Evolutionary conservation across 2,888 invertebrate species (phyloP).

Genomic region (Nymphalis urticae): DNA sequence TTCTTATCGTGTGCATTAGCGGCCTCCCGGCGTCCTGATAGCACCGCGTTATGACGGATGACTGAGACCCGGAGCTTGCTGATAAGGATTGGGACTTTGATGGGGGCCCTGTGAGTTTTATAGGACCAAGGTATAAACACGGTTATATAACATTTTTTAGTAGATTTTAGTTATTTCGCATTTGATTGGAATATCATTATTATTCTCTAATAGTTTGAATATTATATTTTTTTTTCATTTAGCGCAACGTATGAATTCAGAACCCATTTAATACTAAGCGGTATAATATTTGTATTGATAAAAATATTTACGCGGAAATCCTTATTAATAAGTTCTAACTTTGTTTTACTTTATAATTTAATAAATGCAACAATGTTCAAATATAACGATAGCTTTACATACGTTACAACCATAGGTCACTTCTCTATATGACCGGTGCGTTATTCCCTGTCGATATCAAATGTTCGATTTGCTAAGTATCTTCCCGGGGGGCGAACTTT

Average conservation of each 20-base stretch:
- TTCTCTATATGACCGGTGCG: conserved; percentile 12
- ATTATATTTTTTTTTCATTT: too few species aligned
- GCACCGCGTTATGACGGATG: conserved; percentile 65
- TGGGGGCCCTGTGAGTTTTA: conserved; percentile 25
- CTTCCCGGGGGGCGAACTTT: conserved; percentile 36
- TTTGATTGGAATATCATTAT: background rate
- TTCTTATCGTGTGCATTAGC: conserved; percentile 76
- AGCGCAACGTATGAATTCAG: too few species aligned
- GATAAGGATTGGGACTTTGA: conserved; percentile 35
- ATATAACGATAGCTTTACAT: background rate
- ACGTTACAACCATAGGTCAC: conserved; percentile 8
- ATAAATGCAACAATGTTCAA: background rate
- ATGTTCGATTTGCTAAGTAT: conserved; percentile 34
- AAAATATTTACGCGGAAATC: too few species aligned
- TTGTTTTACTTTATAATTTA: background rate
- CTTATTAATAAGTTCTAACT: too few species aligned
- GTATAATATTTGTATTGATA: too few species aligned
- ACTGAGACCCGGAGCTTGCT: conserved; percentile 27
- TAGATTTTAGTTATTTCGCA: background rate
- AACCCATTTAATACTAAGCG: too few species aligned
- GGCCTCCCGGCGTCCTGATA: conserved; percentile 54
- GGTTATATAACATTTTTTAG: conserved; percentile 4
- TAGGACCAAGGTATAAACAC: conserved; percentile 19
- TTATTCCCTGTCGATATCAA: conserved; percentile 24
- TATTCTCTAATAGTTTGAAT: background rate